Conservation (phyloP, 64 coral and sea anemone species). For the Montipora sp. region DNA sequence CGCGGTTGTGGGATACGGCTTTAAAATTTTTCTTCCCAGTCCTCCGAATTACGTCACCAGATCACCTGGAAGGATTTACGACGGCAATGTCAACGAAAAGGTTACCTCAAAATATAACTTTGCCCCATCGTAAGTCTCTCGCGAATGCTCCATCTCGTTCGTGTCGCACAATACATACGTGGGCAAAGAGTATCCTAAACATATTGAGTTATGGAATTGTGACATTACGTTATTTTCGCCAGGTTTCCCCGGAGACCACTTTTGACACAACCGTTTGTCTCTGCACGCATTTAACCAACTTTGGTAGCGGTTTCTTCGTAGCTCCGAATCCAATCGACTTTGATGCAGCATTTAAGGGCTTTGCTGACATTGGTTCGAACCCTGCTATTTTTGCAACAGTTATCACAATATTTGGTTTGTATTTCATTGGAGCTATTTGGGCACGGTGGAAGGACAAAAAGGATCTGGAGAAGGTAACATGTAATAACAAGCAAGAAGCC, state of each 20-base stretch:
- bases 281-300: constrained; percentile 85
- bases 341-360: constrained; percentile 60
- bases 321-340: constrained; percentile 93
- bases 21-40: too few relatives aligned
- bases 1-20: too few relatives aligned
- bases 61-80: too few relatives aligned
- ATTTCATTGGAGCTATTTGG: constrained; percentile 73
- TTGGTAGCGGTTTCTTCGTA: constrained; percentile 89
- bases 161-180: too few relatives aligned
- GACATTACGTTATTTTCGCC: neutral
- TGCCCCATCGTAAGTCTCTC: too few relatives aligned
- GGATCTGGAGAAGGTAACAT: constrained; percentile 79
- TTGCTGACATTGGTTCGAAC: constrained; percentile 64
- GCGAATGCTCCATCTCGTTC: too few relatives aligned
- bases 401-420: constrained; percentile 73
- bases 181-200: too few relatives aligned
- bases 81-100: too few relatives aligned
- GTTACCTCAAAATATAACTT: too few relatives aligned
- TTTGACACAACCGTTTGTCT: constrained; percentile 37
- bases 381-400: constrained; percentile 79
- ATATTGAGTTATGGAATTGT: too few relatives aligned
- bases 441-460: constrained; percentile 79
- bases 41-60: too few relatives aligned
- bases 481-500: too few relatives aligned
- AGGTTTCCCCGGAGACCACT: constrained; percentile 71